Conservation (phyloP, 2,113 vertebrate species). For the Salvelinus sp. region DNA sequence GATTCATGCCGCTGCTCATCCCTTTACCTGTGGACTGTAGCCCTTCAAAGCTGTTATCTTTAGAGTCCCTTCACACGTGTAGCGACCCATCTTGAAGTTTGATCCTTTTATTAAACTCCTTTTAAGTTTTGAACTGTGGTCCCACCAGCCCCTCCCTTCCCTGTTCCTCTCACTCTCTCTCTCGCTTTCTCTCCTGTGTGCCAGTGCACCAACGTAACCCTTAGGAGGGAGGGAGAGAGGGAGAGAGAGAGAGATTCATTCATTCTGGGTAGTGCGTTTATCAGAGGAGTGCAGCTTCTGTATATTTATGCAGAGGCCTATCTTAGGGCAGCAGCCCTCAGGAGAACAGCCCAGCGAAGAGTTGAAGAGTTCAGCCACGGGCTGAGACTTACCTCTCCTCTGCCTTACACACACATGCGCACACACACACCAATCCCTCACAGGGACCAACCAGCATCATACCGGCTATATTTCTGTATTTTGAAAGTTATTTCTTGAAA, state of each 20-base stretch:
- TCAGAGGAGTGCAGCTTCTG: slow-evolving; percentile 60
- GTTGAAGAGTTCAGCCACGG: slow-evolving; percentile 70
- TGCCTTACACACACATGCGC: background rate
- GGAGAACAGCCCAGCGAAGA: slow-evolving; percentile 46
- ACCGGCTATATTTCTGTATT: too few relatives aligned
- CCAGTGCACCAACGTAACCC: slow-evolving; percentile 10
- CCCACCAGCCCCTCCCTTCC: slow-evolving; percentile 20
- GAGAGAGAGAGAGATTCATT: slow-evolving; percentile 39
- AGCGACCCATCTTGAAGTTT: background rate
- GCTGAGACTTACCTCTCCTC: slow-evolving; percentile 49
- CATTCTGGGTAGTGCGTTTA: slow-evolving; percentile 54
- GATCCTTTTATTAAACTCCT: background rate
- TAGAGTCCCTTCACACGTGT: background rate
- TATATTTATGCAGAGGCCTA: slow-evolving; percentile 56
- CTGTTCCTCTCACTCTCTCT: background rate
- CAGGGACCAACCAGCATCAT: too few relatives aligned
- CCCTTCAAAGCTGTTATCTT: background rate
- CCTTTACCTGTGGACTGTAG: background rate
- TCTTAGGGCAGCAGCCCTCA: slow-evolving; percentile 50
- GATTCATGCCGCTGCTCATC: too few relatives aligned
- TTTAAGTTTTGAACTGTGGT: slow-evolving; percentile 37
- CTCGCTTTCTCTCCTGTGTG: background rate
- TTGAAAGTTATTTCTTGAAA: too few relatives aligned
- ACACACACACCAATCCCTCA: background rate
- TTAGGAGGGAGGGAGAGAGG: background rate